phyloP scores from a whole-genome alignment of 2,888 invertebrate genomes.

The Gisinianus flammeolus region DNA sequence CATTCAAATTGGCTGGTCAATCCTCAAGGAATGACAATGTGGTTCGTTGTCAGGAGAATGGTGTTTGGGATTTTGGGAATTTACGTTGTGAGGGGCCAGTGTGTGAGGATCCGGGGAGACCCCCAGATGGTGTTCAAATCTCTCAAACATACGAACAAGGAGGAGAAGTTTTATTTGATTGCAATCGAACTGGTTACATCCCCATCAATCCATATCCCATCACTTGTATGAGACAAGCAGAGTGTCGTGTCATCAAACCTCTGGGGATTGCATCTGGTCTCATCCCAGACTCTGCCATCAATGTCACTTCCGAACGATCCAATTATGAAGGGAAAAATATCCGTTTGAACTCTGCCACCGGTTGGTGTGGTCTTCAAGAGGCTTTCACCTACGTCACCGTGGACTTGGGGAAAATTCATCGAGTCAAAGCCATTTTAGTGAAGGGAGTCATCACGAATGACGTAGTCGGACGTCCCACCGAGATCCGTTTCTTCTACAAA shows the following conservation, averaged over 20 bases:
- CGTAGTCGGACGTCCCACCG: constrained; percentile 92
- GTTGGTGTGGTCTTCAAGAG: constrained; percentile 97
- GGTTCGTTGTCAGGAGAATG: constrained; percentile 88
- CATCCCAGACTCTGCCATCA: constrained; percentile 93
- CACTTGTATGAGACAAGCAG: constrained; percentile 87
- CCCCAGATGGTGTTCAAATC: constrained; percentile 87
- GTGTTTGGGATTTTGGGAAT: constrained; percentile 97
- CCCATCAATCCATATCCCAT: constrained; percentile 89
- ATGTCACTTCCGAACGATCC: constrained; percentile 88
- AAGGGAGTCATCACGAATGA: constrained; percentile 95
- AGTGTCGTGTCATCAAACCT: constrained; percentile 90
- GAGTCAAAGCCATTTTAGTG: constrained; percentile 89
- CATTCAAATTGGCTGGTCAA: constrained; percentile 91
- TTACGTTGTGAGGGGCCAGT: constrained; percentile 95
- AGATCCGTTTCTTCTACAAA: constrained; percentile 96
- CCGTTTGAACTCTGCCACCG: constrained; percentile 88
- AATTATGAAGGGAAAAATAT: constrained; percentile 91
- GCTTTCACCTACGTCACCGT: constrained; percentile 95
- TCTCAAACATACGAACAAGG: constrained; percentile 72
- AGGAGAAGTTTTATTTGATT: constrained; percentile 88
- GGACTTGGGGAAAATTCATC: constrained; percentile 89
- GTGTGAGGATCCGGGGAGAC: constrained; percentile 93
- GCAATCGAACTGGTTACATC: constrained; percentile 89
- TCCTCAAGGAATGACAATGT: constrained; percentile 89
- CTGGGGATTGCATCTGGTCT: constrained; percentile 88